phyloP scores from a whole-genome alignment of 2,113 vertebrate genomes.

The Hypomesus transpacificus region DNA sequence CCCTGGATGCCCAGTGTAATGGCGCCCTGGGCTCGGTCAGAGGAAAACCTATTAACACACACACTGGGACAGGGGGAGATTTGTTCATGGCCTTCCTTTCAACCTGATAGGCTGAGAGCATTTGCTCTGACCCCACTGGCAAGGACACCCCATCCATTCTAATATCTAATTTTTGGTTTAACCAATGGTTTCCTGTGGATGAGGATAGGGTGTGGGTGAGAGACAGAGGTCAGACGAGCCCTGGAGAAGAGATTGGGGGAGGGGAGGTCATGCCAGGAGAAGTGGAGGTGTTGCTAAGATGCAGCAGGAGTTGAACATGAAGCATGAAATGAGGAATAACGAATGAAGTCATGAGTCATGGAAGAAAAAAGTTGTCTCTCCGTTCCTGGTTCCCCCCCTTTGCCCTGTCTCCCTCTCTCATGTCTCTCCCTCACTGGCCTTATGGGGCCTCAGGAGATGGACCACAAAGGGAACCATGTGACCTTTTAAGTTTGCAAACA shows the following conservation, averaged over 20 bases:
- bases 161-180: too few species aligned
- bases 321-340: neutral
- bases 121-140: too few species aligned
- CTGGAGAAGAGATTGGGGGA: neutral
- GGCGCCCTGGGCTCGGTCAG: conserved; percentile 6
- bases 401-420: too few species aligned
- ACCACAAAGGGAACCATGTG: too few species aligned
- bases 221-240: conserved; percentile 7
- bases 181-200: too few species aligned
- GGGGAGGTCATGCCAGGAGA: neutral
- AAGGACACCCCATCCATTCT: too few species aligned
- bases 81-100: conserved; percentile 21
- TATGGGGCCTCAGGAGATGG: too few species aligned
- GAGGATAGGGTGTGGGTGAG: neutral
- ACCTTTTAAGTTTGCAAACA: too few species aligned
- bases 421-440: too few species aligned
- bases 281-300: neutral
- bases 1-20: neutral
- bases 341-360: neutral
- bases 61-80: conserved; percentile 5
- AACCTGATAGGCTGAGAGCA: conserved; percentile 11
- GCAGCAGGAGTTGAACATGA: neutral
- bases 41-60: conserved; percentile 24
- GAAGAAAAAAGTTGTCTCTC: too few species aligned
- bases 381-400: too few species aligned